These are phyloP conservation scores for Masticophis lateralis DNA, from an alignment of 2,797 vertebrate species.

Conservation along the genomic window DNA sequence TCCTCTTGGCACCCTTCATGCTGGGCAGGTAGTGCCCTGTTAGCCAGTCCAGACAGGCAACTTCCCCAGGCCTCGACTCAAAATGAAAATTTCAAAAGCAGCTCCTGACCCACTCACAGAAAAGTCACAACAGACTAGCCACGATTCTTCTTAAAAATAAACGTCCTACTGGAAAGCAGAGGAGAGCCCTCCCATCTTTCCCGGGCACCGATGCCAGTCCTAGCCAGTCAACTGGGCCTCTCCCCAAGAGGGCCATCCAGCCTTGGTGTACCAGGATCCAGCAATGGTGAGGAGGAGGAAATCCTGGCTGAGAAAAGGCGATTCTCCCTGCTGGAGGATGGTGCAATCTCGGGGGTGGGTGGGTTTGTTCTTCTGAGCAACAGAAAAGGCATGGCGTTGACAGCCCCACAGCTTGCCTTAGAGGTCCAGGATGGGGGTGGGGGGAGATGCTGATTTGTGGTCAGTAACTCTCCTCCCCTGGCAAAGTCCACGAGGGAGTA, in stretches of 20 bases:
- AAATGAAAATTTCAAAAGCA: neutral
- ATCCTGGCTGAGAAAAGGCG: neutral
- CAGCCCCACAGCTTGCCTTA: neutral
- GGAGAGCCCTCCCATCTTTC: neutral
- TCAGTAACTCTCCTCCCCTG: slow-evolving; percentile 43
- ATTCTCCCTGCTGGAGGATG: neutral
- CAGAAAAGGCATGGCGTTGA: neutral
- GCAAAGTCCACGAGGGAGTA: neutral
- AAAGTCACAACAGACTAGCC: neutral
- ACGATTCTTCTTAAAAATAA: neutral
- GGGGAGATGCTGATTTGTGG: slow-evolving; percentile 39
- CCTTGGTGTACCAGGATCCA: neutral
- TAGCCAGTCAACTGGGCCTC: neutral
- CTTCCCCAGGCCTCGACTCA: neutral
- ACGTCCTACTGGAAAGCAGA: neutral
- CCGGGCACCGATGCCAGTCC: neutral
- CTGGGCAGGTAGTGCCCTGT: neutral
- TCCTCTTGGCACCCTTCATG: neutral
- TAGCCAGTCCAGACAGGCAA: neutral
- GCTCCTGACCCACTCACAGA: neutral
- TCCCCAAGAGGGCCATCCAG: neutral
- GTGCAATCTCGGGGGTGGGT: neutral
- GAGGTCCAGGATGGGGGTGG: neutral
- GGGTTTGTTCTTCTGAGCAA: neutral
- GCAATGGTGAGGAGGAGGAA: neutral